Evolutionary conservation across 2,113 vertebrate genomes (phyloP).

Genomic region (Antigone vipio): DNA sequence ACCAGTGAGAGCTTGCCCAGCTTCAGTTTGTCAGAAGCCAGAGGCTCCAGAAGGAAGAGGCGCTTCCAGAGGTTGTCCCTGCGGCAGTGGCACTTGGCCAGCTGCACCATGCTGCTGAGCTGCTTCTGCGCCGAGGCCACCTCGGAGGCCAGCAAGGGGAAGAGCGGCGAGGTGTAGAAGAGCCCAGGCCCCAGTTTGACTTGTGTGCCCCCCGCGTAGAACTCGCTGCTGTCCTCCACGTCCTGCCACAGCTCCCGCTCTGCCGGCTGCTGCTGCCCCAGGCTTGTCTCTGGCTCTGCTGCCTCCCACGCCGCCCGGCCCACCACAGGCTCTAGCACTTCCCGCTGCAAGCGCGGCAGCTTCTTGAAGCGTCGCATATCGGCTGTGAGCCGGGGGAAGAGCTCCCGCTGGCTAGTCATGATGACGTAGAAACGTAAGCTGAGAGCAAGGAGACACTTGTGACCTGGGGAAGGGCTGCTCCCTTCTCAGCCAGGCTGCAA

Average conservation of each 20-base stretch:
- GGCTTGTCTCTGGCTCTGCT: not conserved
- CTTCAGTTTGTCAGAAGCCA: slow-evolving; percentile 90
- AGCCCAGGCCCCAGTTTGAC: slow-evolving; percentile 69
- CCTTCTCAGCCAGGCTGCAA: not conserved
- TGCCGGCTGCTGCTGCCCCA: not conserved
- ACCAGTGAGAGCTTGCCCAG: slow-evolving; percentile 87
- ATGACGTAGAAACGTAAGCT: slow-evolving; percentile 93
- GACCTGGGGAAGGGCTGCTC: not conserved
- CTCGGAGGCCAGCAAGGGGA: slow-evolving; percentile 88
- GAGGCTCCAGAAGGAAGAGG: slow-evolving; percentile 92
- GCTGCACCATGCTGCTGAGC: slow-evolving; percentile 88
- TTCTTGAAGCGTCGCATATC: slow-evolving; percentile 95
- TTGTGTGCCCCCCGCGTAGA: slow-evolving; percentile 56
- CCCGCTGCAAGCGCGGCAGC: slow-evolving; percentile 85
- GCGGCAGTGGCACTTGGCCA: slow-evolving; percentile 95
- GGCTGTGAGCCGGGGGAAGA: slow-evolving; percentile 92
- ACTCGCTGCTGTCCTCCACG: slow-evolving; percentile 68
- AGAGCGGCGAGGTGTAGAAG: slow-evolving; percentile 81
- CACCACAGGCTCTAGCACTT: slow-evolving; percentile 72
- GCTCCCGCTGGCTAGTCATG: slow-evolving; percentile 96
- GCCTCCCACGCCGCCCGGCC: slow-evolving; percentile 62
- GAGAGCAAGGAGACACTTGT: not conserved
- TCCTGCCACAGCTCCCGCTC: slow-evolving; percentile 83
- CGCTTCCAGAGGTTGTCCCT: slow-evolving; percentile 96
- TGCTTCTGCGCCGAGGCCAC: slow-evolving; percentile 84